Evolutionary conservation across 2,113 vertebrate genomes (phyloP), one percentile per base, ranked within the genome.

Genomic region (Motacilla alba): DNA sequence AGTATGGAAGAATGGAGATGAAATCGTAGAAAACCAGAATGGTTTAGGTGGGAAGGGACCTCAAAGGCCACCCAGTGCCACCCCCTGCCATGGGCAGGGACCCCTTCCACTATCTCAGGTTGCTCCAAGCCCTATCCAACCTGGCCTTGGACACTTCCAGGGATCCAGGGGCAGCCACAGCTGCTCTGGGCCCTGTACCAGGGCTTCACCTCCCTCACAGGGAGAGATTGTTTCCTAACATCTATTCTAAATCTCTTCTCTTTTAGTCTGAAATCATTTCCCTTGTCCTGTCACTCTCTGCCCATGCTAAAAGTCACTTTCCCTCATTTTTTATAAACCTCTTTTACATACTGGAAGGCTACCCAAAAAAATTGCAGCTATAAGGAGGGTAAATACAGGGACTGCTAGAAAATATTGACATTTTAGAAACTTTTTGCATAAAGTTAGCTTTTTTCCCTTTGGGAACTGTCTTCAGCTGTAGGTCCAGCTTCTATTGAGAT

Each of bases 81-180:
- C 3, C 10, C 14, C 39, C 20, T 35, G 41, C 62, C 55, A 41
- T 9, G n/a, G 30, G 55, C 14, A 68, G 53, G n/a, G 46, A 43
- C 70, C 31, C 6, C 35, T 83, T 23, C 31, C 63, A 55, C 41
- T 11, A 1, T 10, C 5, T 12, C 63, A 83, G 15, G 21, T 0
- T 49, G 30, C 31, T 37, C 31, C 41, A 53, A 89, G 24, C 28
- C 30, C 13, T 0, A 0, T 68, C 12, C 72, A 76, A 0, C 56
- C 18, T 56, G 63, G 41, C 7, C 20, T 69, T 35, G 35, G 22
- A 5, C 55, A 41, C 12, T 83, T 2, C 26, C 9, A 77, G 27
- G 35, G 41, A 49, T 33, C 30, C 18, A 55, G 41, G 26, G 49
- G 41, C 22, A 77, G 63, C 49, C 63, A 69, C 47, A 43, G 31